Conservation (phyloP, 1,140 invertebrate genomes). For the Bombus fervidus region DNA sequence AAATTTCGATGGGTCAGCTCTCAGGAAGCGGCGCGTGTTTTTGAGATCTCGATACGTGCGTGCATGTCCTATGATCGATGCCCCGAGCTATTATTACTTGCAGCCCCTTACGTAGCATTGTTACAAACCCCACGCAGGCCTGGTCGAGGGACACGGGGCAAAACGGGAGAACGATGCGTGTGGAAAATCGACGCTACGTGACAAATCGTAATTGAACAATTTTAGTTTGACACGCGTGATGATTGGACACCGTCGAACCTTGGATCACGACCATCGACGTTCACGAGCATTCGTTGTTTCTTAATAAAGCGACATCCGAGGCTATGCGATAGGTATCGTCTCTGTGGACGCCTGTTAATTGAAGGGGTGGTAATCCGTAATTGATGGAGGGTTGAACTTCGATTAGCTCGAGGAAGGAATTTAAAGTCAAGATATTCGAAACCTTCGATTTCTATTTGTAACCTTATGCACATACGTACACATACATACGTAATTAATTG, state of each 20-base stretch:
- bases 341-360: neutral
- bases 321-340: neutral
- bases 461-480: too few species aligned
- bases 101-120: slow-evolving; percentile 69
- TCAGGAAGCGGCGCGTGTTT: slow-evolving; percentile 39
- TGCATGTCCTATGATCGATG: slow-evolving; percentile 64
- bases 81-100: slow-evolving; percentile 68
- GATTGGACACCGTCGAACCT: slow-evolving; percentile 41
- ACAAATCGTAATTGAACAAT: slow-evolving; percentile 73
- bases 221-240: slow-evolving; percentile 55
- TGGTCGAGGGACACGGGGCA: neutral
- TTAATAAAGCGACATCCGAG: neutral
- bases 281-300: neutral
- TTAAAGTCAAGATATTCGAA: neutral
- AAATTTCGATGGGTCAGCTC: slow-evolving; percentile 19
- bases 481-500: neutral
- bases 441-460: neutral
- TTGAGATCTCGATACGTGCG: slow-evolving; percentile 33
- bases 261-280: neutral
- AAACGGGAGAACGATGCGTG: slow-evolving; percentile 45
- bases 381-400: neutral
- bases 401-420: neutral
- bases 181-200: slow-evolving; percentile 68
- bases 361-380: slow-evolving; percentile 1
- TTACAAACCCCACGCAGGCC: slow-evolving; percentile 61